A percentile compares a stretch with the other conserved stretches of the same genome.
These are phyloP conservation scores for Gonioctena quinquepunctata DNA, from an alignment of 1,140 invertebrate species.

Conservation along the genomic window DNA sequence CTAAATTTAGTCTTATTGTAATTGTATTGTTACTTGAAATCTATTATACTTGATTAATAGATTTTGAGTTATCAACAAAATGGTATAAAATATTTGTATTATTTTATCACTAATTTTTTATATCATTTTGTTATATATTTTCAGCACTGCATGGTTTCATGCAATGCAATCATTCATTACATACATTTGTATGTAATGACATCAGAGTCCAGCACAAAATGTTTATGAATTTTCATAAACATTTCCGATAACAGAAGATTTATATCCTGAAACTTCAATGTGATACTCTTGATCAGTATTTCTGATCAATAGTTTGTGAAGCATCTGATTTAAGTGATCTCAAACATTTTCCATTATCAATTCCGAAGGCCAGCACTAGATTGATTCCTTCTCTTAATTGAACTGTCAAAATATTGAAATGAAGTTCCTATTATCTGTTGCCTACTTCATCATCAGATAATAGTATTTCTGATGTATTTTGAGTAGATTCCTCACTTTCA, in stretches of 20 bases:
- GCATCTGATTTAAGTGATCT: too few species aligned
- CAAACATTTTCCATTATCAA: too few species aligned
- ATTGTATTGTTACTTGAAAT: not conserved
- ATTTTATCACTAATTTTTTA: not conserved
- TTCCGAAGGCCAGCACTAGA: too few species aligned
- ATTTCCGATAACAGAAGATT: not conserved
- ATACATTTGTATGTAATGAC: conserved; percentile 29
- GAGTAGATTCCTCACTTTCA: too few species aligned
- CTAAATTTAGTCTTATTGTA: conserved; percentile 38
- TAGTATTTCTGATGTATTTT: too few species aligned
- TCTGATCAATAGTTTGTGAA: not conserved
- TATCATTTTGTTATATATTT: not conserved
- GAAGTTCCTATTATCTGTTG: too few species aligned
- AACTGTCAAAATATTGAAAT: too few species aligned
- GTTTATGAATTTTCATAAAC: not conserved
- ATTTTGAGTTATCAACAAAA: not conserved
- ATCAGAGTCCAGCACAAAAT: not conserved
- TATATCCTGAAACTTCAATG: too few species aligned
- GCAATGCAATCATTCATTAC: conserved; percentile 10
- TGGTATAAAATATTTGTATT: not conserved
- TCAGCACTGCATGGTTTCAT: conserved; percentile 13
- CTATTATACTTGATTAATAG: not conserved
- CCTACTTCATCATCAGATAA: too few species aligned
- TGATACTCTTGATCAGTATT: not conserved
- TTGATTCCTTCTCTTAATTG: too few species aligned